Evolutionary conservation across 2,113 vertebrate species (phyloP).

Genomic region (Nibea coibor): DNA sequence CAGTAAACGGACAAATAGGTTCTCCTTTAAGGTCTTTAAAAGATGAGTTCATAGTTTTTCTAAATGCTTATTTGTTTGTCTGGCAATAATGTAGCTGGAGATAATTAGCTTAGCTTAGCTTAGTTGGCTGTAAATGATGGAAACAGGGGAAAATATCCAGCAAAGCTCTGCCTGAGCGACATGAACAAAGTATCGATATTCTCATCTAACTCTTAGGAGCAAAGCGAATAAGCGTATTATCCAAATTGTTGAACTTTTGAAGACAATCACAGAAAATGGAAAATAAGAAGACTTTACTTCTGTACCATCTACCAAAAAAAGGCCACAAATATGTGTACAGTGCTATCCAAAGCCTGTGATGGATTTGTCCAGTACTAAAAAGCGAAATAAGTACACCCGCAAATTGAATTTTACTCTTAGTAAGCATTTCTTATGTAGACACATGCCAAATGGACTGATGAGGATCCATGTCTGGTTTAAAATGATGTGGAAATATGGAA

Average conservation of each 20-base stretch:
- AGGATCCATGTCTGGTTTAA: not conserved
- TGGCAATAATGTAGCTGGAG: not conserved
- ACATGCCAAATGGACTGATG: not conserved
- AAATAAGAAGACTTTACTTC: not conserved
- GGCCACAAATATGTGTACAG: constrained; percentile 15
- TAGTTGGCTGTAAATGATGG: not conserved
- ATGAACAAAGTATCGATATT: not conserved
- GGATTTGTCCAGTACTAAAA: not conserved
- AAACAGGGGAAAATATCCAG: not conserved
- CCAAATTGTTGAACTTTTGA: not conserved
- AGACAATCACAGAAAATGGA: constrained; percentile 12
- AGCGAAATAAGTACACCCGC: constrained; percentile 1
- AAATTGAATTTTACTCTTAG: not conserved
- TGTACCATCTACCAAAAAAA: not conserved
- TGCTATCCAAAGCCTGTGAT: not conserved
- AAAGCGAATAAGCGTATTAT: not conserved
- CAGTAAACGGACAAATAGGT: not conserved
- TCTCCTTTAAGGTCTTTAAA: not conserved
- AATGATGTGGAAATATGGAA: not conserved
- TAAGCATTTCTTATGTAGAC: not conserved
- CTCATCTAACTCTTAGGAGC: not conserved
- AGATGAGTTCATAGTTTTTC: not conserved
- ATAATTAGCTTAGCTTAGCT: not conserved
- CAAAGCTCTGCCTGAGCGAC: not conserved
- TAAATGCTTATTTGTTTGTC: not conserved